Evolutionary conservation across 2,797 vertebrate species (phyloP), one percentile per base, ranked within the genome.

Genomic region (Taeniopygia guttata): DNA sequence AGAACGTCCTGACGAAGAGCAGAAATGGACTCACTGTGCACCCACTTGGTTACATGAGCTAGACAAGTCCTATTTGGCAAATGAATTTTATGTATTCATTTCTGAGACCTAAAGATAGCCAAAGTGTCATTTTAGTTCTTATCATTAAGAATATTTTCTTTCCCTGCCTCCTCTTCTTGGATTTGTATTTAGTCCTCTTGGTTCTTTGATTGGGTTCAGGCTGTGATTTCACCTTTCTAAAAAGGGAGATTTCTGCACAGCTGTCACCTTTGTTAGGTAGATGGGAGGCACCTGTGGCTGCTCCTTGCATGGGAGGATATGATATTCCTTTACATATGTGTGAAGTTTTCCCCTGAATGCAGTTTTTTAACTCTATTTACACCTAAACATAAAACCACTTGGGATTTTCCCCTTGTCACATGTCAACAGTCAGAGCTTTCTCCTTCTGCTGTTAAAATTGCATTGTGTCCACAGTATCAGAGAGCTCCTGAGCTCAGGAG

Each of bases 1-100:
- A 9, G 46, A 63, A 43, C 2, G 0, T 49, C 38, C 58, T 3
- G 1, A 36, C 59, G 70, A 43, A 13, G 3, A 51, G 27, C 13
- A 81, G 81, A 59, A 84, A 42, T 38, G 60, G 84, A 40, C 25
- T 76, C 40, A 13, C 0, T 0, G 22, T 76, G 51, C 27, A n/a
- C 17, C 16, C 12, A 4, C 51, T 29, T 54, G 52, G 18, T 66
- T 43, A 66, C 66, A 62, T 20, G 54, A 84, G 38, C 8, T 32
- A 23, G 27, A 55, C n/a, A 60, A 82, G n/a, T 62, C 19, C 16
- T 73, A 66, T 66, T 26, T 22, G 32, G 30, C 42, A 55, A 66
- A 76, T 38, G 0, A 32, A 49, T 49, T 60, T 43, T 26, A 11
- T 12, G 1, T 32, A 19, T 58, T 51, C 6, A 73, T 90, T 89